These are phyloP conservation scores for Rhinichthys klamathensis DNA, from an alignment of 2,113 vertebrate species.

Conservation along the genomic window DNA sequence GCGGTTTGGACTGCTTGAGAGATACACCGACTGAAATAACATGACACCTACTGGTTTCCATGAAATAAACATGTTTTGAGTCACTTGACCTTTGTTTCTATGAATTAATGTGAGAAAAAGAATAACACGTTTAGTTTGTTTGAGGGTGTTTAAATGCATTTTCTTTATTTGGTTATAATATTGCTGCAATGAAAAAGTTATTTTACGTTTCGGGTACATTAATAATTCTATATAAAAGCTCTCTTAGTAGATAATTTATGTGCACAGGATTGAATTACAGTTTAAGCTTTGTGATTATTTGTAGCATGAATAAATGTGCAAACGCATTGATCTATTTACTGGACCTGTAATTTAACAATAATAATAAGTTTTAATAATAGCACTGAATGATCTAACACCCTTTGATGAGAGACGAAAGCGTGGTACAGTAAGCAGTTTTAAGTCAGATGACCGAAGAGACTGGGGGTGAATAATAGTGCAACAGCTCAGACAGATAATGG, in stretches of 20 bases:
- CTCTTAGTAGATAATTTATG: too few relatives aligned
- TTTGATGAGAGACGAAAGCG: not conserved
- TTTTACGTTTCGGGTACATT: too few relatives aligned
- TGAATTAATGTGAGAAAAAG: not conserved
- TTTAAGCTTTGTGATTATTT: not conserved
- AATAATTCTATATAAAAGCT: too few relatives aligned
- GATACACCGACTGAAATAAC: slow-evolving; percentile 4
- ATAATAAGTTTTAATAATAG: not conserved
- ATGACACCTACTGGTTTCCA: not conserved
- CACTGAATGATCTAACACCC: not conserved
- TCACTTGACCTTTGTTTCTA: not conserved
- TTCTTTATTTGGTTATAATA: not conserved
- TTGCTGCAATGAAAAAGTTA: not conserved
- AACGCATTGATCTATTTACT: not conserved
- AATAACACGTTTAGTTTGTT: not conserved
- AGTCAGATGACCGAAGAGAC: not conserved
- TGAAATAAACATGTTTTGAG: slow-evolving; percentile 29
- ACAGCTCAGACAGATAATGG: not conserved
- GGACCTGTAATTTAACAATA: not conserved
- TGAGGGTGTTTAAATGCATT: not conserved
- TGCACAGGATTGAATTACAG: too few relatives aligned
- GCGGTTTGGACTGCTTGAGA: not conserved
- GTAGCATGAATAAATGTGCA: not conserved
- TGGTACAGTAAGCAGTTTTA: not conserved
- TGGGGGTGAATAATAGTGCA: not conserved